These are phyloP conservation scores for Oligia latruncula DNA, from an alignment of 2,888 invertebrate genomes.

Conservation along the genomic window DNA sequence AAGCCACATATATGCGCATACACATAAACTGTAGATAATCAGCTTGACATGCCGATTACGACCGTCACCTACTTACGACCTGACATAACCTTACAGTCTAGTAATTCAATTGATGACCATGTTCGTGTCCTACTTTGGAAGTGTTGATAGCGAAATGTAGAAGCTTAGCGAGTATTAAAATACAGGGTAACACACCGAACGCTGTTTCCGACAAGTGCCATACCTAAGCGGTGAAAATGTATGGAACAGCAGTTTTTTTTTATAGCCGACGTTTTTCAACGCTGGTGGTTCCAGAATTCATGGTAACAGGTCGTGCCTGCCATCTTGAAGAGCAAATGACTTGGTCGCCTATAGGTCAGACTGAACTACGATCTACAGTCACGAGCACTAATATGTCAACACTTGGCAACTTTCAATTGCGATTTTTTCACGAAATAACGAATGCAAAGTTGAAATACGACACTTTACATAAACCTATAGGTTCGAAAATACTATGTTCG, in stretches of 20 bases:
- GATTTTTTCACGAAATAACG: too few species aligned
- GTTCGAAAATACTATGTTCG: too few species aligned
- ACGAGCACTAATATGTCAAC: too few species aligned
- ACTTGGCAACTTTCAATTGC: too few species aligned
- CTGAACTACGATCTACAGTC: background rate
- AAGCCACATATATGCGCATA: conserved; percentile 66
- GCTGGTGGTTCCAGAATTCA: too few species aligned
- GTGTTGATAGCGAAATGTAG: conserved; percentile 2
- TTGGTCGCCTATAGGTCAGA: background rate
- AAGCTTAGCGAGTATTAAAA: conserved; percentile 16
- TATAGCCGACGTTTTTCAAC: too few species aligned
- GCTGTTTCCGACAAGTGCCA: background rate
- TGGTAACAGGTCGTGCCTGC: too few species aligned
- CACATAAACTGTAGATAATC: conserved; percentile 69
- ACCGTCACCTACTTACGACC: conserved; percentile 74
- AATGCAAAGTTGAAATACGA: too few species aligned
- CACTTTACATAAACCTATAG: too few species aligned
- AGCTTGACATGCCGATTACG: conserved; percentile 70
- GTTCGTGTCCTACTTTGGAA: conserved; percentile 26
- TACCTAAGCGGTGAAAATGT: background rate
- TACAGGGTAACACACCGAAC: background rate
- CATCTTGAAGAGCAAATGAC: background rate
- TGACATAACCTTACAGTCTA: conserved; percentile 75
- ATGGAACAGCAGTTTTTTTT: too few species aligned
- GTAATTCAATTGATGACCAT: conserved; percentile 74